Evolutionary conservation across 2,888 invertebrate species (phyloP), one percentile per base, ranked within the genome.

Genomic region (Cryptocephalus primarius): DNA sequence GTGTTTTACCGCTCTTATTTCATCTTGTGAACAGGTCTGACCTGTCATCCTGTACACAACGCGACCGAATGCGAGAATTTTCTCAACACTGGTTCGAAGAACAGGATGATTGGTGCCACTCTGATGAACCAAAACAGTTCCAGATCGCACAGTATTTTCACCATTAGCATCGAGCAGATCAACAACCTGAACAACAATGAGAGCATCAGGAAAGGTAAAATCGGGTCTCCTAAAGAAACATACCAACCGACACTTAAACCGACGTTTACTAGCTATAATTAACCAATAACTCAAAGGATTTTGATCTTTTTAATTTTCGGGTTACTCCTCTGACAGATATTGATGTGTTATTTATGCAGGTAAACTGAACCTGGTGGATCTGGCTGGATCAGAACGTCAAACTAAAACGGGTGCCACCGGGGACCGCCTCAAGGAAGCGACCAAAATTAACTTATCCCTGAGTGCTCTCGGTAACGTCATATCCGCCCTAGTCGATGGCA

Each of bases 391-490:
- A 31, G 92, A 93, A 62, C 70, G 91, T 48, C 91, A 91, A 67
- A 77, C 82, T 3, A 88, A 91, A 67, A 77, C 77, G 59, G 89
- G 88, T n/a, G 88, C 91, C 0, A 83, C 84, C 8, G 91, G 91
- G 0, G 87, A 88, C 51, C 73, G 91, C 10, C 71, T 92, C 32
- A 89, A 86, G 61, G 91, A 92, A 69, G 91, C 90, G 0, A 88
- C 88, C 0, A 91, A 90, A 70, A 92, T 91, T 48, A 92, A 92
- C 72, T 68, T 92, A 43, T 89, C 88, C 0, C 70, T 92, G 32
- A 89, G 89, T 9, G 91, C 91, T 0, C 71, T 92, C 42, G 91
- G 88, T 2, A 92, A 92, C 66, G 91, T 92, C 0, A 92, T 92
- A 53, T 89, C 89, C 1, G 89, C 90, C 0, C 68, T 91, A 44